Evolutionary conservation across 2,888 invertebrate genomes (phyloP).

Genomic region (Allolobophora icterica): DNA sequence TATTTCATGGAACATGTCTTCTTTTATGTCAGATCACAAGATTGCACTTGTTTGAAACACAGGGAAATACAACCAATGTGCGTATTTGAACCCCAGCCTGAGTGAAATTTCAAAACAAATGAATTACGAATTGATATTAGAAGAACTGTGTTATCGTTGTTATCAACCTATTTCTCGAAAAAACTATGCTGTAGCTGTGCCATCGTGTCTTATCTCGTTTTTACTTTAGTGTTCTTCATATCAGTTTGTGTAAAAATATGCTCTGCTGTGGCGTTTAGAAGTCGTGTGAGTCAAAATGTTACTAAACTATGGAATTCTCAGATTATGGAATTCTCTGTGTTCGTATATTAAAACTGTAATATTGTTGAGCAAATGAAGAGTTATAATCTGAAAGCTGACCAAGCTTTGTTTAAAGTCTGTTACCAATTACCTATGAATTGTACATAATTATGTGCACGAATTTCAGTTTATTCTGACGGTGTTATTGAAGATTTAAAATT

Average conservation of each 20-base stretch:
- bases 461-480: background rate
- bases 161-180: background rate
- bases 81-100: background rate
- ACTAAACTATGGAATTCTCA: background rate
- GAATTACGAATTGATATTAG: background rate
- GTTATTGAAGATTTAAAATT: background rate
- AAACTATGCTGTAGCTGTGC: constrained; percentile 3
- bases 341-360: background rate
- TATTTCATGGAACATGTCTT: background rate
- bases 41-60: too few species aligned
- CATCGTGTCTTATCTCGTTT: background rate
- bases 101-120: background rate
- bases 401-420: background rate
- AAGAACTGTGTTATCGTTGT: background rate
- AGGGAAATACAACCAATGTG: background rate
- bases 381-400: background rate
- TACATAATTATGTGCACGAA: background rate
- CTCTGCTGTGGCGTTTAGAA: background rate
- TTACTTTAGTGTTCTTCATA: constrained; percentile 17
- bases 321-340: background rate
- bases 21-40: too few species aligned
- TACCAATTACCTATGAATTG: background rate
- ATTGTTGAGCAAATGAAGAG: background rate
- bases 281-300: background rate
- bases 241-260: background rate